Evolutionary conservation across 2,888 invertebrate genomes (phyloP).

Genomic region (Lamellibrachia satsuma): DNA sequence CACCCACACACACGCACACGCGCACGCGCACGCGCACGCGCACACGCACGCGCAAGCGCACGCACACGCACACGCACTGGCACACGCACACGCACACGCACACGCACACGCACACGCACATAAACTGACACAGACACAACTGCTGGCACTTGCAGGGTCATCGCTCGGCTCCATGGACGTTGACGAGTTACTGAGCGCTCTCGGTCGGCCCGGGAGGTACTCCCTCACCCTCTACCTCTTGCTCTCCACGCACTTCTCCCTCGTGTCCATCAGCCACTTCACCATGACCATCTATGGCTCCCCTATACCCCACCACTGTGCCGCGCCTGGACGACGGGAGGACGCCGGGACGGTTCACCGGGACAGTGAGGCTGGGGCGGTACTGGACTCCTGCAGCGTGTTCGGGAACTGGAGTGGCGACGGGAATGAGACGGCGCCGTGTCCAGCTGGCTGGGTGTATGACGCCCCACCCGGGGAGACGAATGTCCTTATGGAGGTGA

Average conservation of each 20-base stretch:
- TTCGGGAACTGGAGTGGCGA: background rate
- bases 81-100: no score
- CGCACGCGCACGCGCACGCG: no score
- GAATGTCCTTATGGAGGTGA: background rate
- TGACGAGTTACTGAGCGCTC: background rate
- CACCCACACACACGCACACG: no score
- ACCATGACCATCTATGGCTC: background rate
- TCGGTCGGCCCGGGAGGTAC: background rate
- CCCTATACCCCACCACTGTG: background rate
- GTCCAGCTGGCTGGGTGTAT: background rate
- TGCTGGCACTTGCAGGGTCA: background rate
- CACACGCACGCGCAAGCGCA: no score
- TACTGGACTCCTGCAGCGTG: background rate
- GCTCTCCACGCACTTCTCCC: background rate
- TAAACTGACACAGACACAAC: background rate
- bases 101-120: no score
- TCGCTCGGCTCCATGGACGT: background rate
- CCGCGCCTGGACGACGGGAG: background rate
- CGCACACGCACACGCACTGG: no score
- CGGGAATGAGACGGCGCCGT: background rate
- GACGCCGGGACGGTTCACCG: background rate
- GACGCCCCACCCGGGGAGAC: background rate
- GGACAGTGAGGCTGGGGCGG: background rate
- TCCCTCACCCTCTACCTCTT: background rate
- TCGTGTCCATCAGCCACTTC: constrained; percentile 6